Base-by-base conservation (phyloP, 2,113 vertebrate genomes). In the Nansenia antarctica region DNA sequence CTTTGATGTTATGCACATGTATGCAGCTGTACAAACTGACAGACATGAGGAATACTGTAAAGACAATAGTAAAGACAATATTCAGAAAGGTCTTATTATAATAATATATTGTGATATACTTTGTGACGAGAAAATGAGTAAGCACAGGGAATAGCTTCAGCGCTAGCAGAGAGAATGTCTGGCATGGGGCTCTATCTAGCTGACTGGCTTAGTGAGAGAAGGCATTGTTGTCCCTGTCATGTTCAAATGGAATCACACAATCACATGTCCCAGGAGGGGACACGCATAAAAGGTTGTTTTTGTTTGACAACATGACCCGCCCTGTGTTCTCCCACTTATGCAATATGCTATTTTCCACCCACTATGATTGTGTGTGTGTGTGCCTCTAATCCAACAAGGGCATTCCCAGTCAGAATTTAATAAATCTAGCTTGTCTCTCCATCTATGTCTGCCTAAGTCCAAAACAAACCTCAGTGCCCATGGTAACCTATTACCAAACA, bases 221-320 rank as follows among this genome's bases (percentile, higher is more conserved):
- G 62, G 7, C 15, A 32, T 5, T 30, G 26, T 47, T 47, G 5
- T 29, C 34, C 59, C n/a, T 20, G 20, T 37, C 6, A 15, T 62
- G 59, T 47, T 65, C 29, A 27, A 30, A 20, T 20, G 26, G 18
- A 65, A 49, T 49, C 15, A 32, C 26, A 47, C 42, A 49, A 32
- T 47, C 62, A 27, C 39, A 65, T 65, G 62, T 31, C 42, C 7
- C 9, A n/a, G 29, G 15, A 58, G 29, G 8, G 55, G 39, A 22
- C 42, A 47, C 26, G 24, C 18, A 65, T 30, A 65, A 32, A 20
- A 49, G 27, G 42, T 49, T 31, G 42, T 52, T 49, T 65, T 49
- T 30, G 9, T 31, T 7, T 65, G 58, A 34, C 31, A 34, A 34
- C 31, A 60, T 59, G 31, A 60, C 30, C 18, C 9, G 1, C 58